A percentile compares a stretch with the other conserved stretches of the same genome.
phyloP scores from a whole-genome alignment of 64 coral and sea anemone species.

The Porites lutea region DNA sequence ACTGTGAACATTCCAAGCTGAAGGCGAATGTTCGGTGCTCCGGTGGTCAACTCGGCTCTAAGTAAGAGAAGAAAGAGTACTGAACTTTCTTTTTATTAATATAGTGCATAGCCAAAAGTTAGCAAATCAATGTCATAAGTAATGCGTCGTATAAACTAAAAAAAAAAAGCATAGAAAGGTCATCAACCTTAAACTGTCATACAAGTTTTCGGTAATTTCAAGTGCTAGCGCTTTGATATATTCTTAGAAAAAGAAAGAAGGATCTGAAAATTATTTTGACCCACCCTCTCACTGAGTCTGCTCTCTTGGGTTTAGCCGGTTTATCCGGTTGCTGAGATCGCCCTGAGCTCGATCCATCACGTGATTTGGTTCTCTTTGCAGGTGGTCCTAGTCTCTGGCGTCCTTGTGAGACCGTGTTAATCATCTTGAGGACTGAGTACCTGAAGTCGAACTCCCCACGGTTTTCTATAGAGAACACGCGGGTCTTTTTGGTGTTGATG shows the following conservation, averaged over 20 bases:
- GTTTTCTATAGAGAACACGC: slow-evolving; percentile 87
- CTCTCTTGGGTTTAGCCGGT: slow-evolving; percentile 90
- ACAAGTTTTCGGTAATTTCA: no score
- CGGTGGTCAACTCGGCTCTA: slow-evolving; percentile 81
- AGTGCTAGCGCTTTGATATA: no score
- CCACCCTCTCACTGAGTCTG: slow-evolving; percentile 94
- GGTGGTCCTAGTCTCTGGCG: slow-evolving; percentile 87
- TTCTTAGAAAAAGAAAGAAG: no score
- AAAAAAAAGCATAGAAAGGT: no score
- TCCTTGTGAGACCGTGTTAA: slow-evolving; percentile 86
- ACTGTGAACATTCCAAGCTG: slow-evolving; percentile 96
- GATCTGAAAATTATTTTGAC: not conserved
- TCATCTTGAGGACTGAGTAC: slow-evolving; percentile 96
- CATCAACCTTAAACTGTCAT: no score
- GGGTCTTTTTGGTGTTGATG: slow-evolving; percentile 88
- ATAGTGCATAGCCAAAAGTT: no score
- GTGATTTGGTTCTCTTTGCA: slow-evolving; percentile 82
- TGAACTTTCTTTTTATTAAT: no score
- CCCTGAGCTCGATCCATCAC: slow-evolving; percentile 95
- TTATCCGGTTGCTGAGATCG: slow-evolving; percentile 77
- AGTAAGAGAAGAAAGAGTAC: not conserved
- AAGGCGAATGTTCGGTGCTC: slow-evolving; percentile 88
- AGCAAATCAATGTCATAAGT: no score
- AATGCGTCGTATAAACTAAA: no score
- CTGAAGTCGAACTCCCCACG: slow-evolving; percentile 97